Base-by-base conservation (phyloP, 2,888 invertebrate genomes). In the Tinea trinotella region DNA sequence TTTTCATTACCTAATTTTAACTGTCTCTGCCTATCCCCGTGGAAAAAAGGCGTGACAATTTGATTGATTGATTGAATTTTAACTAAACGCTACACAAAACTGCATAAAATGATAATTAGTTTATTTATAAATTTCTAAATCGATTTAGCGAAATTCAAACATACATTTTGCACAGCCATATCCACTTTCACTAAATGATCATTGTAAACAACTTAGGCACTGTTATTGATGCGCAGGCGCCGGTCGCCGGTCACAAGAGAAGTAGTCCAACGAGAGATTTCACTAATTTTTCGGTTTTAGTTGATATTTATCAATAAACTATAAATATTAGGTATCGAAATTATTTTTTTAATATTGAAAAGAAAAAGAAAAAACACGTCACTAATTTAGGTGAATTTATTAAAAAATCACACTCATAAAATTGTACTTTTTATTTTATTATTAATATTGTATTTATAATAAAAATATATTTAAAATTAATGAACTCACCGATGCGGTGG, bases 401-500 rank as follows among this genome's bases (percentile, higher is more conserved):
- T 40, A n/a, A n/a, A n/a, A n/a, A n/a, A n/a, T n/a, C n/a, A n/a
- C n/a, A n/a, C n/a, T n/a, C n/a, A n/a, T n/a, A n/a, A n/a, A n/a
- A n/a, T n/a, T 22, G 3, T 22, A 5, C 7, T 22, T 22, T 22
- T 22, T 22, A 22, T 22, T 22, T 22, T 22, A 3, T 22, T 7
- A 22, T 22, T 5, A 22, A 5, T 22, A 5, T 22, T 22, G 22
- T 22, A 22, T 7, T 7, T 22, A 22, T 22, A 22, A 22, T 22
- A 5, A 22, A 22, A 22, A 22, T 22, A 5, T 22, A 22, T 30
- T 1, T 10, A 4, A 30, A 30, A 30, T 10, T 30, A 30, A 30
- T 30, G 4, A 10, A 83, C 83, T 83, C 73, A 84, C 82, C 67
- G 69, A 69, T 69, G 66, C 66, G 65, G 65, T 65, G 67, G 58